Evolutionary conservation across 2,113 vertebrate genomes (phyloP).

Genomic region (Grallaria varia): DNA sequence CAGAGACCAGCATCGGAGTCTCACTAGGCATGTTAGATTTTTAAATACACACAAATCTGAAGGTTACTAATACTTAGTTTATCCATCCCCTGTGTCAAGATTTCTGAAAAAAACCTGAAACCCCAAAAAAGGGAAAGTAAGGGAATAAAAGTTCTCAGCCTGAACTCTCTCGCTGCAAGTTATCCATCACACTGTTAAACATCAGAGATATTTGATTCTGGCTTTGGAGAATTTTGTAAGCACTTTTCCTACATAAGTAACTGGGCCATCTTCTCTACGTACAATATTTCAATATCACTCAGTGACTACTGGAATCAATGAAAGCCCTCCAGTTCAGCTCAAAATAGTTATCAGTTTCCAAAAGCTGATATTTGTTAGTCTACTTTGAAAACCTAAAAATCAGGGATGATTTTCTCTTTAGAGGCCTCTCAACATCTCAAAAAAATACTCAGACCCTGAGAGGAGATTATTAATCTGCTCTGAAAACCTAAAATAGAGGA

Average conservation of each 20-base stretch:
- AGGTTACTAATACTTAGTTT: not conserved
- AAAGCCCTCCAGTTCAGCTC: not conserved
- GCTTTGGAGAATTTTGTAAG: not conserved
- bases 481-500: constrained; percentile 4
- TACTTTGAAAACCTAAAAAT: constrained; percentile 9
- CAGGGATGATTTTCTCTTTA: not conserved
- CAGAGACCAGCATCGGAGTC: not conserved
- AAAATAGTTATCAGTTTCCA: constrained; percentile 2
- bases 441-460: not conserved
- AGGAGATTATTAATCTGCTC: constrained; percentile 12
- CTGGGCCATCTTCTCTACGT: not conserved
- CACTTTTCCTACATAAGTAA: not conserved
- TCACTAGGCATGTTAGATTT: not conserved
- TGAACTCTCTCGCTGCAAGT: not conserved
- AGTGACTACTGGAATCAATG: not conserved
- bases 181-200: not conserved
- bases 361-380: not conserved
- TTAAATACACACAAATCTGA: not conserved
- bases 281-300: not conserved
- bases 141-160: not conserved
- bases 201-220: not conserved
- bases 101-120: not conserved
- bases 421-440: not conserved
- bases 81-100: not conserved
- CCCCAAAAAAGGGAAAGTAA: not conserved